These are phyloP conservation scores for Ichneumoninae sp. DNA, from an alignment of 2,888 invertebrate genomes.

Conservation along the genomic window DNA sequence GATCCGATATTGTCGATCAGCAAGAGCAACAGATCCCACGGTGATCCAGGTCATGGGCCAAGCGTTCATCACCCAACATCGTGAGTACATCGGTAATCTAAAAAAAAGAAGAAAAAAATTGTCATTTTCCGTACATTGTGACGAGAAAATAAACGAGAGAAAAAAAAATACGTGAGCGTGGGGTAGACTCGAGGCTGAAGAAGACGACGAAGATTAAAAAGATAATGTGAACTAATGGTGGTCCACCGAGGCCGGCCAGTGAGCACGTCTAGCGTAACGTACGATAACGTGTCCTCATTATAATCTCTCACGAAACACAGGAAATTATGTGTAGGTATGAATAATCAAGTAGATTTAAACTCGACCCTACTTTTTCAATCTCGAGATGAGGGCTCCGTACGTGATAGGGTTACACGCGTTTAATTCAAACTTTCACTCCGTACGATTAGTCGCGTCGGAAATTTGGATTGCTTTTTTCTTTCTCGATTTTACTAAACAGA, in stretches of 20 bases:
- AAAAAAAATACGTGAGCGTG: constrained; percentile 1
- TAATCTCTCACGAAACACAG: constrained; percentile 38
- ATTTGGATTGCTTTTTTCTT: constrained; percentile 4
- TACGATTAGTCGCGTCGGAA: background rate
- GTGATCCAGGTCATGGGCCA: constrained; percentile 83
- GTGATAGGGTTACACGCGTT: background rate
- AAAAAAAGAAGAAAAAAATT: background rate
- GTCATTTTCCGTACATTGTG: background rate
- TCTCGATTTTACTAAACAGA: background rate
- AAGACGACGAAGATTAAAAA: constrained; percentile 30
- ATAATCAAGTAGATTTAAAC: constrained; percentile 34
- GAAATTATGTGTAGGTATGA: constrained; percentile 34
- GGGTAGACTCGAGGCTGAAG: background rate
- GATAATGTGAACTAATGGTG: constrained; percentile 25
- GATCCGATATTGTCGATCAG: constrained; percentile 85
- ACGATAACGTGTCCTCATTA: constrained; percentile 40
- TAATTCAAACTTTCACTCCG: constrained; percentile 17
- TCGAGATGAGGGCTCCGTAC: background rate
- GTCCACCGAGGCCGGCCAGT: constrained; percentile 9
- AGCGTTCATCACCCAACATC: constrained; percentile 88
- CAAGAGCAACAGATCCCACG: constrained; percentile 78
- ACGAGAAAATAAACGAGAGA: background rate
- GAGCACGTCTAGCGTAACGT: background rate
- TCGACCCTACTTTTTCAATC: constrained; percentile 42
- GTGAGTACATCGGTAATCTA: constrained; percentile 85